These are phyloP conservation scores for Nymphalis urticae DNA, from an alignment of 2,888 invertebrate species.

Conservation along the genomic window DNA sequence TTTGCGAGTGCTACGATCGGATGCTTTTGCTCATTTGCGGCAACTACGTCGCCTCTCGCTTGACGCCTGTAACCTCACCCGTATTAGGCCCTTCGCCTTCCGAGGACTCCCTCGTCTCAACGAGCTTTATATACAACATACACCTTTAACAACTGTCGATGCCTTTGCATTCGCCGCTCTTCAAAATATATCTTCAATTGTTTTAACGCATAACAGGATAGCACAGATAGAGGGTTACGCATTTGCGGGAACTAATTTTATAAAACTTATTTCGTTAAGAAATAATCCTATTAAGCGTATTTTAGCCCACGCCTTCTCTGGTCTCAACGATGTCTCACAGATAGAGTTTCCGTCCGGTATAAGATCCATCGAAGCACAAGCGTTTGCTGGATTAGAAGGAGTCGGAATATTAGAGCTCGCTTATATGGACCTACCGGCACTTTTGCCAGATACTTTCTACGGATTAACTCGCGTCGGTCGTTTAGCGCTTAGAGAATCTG, in stretches of 20 bases:
- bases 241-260: slow-evolving; percentile 92
- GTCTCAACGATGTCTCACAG: slow-evolving; percentile 90
- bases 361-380: slow-evolving; percentile 86
- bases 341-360: slow-evolving; percentile 92
- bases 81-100: slow-evolving; percentile 92
- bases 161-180: slow-evolving; percentile 92
- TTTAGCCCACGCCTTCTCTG: slow-evolving; percentile 91
- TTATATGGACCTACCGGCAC: slow-evolving; percentile 89
- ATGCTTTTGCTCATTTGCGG: slow-evolving; percentile 91
- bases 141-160: slow-evolving; percentile 89
- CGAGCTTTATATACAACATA: slow-evolving; percentile 92
- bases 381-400: slow-evolving; percentile 90
- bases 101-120: slow-evolving; percentile 89
- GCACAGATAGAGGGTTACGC: slow-evolving; percentile 88
- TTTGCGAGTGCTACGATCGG: slow-evolving; percentile 89
- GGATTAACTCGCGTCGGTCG: slow-evolving; percentile 88
- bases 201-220: slow-evolving; percentile 86
- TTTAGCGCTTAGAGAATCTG: slow-evolving; percentile 90
- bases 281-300: slow-evolving; percentile 92
- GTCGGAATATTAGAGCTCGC: slow-evolving; percentile 91
- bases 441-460: slow-evolving; percentile 87
- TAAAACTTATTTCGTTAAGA: slow-evolving; percentile 89
- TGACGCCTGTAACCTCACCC: slow-evolving; percentile 92
- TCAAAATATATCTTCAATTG: slow-evolving; percentile 88
- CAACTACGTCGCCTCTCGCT: slow-evolving; percentile 90